Conservation (phyloP, 2,888 invertebrate species). For the Trissoscelio sp. region DNA sequence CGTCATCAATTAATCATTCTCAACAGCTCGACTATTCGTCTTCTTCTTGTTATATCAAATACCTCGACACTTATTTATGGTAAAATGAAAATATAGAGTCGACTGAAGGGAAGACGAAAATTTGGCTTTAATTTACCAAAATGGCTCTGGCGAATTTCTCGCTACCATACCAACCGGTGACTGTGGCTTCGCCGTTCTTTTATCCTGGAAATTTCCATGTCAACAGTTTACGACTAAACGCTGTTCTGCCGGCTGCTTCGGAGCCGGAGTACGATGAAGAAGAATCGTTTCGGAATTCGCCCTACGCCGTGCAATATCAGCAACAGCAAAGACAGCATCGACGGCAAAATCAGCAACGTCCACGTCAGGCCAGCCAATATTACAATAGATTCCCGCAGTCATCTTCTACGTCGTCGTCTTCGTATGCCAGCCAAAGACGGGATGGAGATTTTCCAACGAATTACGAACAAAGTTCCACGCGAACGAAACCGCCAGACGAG, state of each 20-base stretch:
- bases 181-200: conserved; percentile 77
- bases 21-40: too few relatives aligned
- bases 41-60: background rate
- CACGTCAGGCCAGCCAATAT: conserved; percentile 47
- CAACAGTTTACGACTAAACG: conserved; percentile 78
- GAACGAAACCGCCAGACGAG: conserved; percentile 66
- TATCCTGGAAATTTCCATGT: conserved; percentile 75
- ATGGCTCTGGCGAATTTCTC: conserved; percentile 82
- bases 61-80: too few relatives aligned
- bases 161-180: conserved; percentile 79
- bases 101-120: background rate
- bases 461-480: too few relatives aligned
- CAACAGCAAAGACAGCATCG: conserved; percentile 74
- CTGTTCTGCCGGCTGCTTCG: conserved; percentile 75
- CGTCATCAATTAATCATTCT: too few relatives aligned
- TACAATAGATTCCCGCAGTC: conserved; percentile 30
- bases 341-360: conserved; percentile 53
- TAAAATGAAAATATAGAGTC: background rate
- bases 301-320: conserved; percentile 75
- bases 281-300: conserved; percentile 76
- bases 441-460: conserved; percentile 75
- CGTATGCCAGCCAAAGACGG: conserved; percentile 73
- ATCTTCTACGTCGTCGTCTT: conserved; percentile 62
- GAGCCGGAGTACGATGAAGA: conserved; percentile 74
- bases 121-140: background rate